Conservation (phyloP, 2,113 vertebrate species). For the Taxidea taxus region DNA sequence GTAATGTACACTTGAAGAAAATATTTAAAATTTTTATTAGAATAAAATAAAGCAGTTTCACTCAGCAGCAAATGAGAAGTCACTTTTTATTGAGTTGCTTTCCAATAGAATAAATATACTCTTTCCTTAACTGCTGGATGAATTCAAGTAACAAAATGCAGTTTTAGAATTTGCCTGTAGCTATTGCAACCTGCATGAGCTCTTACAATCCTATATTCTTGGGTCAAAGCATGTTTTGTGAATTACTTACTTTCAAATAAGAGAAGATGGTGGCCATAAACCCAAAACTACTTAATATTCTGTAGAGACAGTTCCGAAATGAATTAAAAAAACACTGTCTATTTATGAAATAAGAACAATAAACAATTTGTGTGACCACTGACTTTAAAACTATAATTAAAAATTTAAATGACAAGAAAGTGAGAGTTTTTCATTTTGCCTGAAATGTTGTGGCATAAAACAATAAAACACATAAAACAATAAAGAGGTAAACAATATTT, state of each 20-base stretch:
- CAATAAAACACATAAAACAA: neutral
- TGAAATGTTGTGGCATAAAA: neutral
- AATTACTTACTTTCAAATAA: conserved; percentile 12
- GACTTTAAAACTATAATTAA: conserved; percentile 39
- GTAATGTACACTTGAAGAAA: neutral
- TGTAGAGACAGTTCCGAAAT: conserved; percentile 1
- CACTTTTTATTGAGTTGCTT: neutral
- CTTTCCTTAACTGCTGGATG: neutral
- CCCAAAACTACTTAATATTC: neutral
- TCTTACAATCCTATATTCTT: neutral
- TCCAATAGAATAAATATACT: neutral
- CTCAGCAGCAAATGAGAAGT: neutral
- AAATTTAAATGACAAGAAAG: neutral
- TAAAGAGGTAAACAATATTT: neutral
- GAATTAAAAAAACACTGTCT: neutral
- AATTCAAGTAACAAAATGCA: neutral
- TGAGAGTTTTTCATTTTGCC: neutral
- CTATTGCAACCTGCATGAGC: neutral
- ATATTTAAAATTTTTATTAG: neutral
- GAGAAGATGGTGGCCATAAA: neutral
- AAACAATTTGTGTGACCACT: neutral
- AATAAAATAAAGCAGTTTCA: conserved; percentile 6
- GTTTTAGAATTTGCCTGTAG: conserved; percentile 21
- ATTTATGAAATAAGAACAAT: neutral
- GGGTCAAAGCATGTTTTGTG: neutral